Conservation (phyloP, 2,888 invertebrate species). For the Thyatira batis region DNA sequence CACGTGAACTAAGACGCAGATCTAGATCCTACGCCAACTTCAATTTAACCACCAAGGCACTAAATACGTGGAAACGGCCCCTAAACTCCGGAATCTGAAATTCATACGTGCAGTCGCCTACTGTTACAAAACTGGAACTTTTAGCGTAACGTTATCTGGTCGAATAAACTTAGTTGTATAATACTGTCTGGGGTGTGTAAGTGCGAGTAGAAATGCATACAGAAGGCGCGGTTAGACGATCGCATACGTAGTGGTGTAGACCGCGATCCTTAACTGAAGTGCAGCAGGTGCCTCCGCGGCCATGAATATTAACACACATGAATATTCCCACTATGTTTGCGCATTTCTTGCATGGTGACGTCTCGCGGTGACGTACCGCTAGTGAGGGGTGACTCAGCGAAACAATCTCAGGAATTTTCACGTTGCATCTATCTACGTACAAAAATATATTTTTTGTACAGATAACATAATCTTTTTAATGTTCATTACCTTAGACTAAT, state of each 20-base stretch:
- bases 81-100: conserved; percentile 30
- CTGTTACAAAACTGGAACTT: conserved; percentile 22
- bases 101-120: conserved; percentile 32
- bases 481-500: too few relatives aligned
- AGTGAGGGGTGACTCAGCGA: background rate
- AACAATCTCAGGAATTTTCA: background rate
- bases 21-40: background rate
- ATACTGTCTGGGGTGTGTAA: conserved; percentile 17
- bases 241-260: background rate
- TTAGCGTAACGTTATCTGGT: conserved; percentile 23
- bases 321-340: conserved; percentile 73
- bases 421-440: background rate
- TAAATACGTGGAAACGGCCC: conserved; percentile 16
- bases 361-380: conserved; percentile 35
- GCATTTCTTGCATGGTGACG: conserved; percentile 63
- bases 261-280: conserved; percentile 45
- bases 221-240: conserved; percentile 4
- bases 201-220: conserved; percentile 4
- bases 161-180: conserved; percentile 24
- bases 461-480: too few relatives aligned
- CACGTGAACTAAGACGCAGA: conserved; percentile 9
- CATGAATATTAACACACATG: conserved; percentile 77
- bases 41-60: conserved; percentile 12
- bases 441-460: too few relatives aligned
- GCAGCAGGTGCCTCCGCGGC: conserved; percentile 58